Evolutionary conservation across 2,113 vertebrate species (phyloP), one percentile per base, ranked within the genome.

Genomic region (Eira barbara): DNA sequence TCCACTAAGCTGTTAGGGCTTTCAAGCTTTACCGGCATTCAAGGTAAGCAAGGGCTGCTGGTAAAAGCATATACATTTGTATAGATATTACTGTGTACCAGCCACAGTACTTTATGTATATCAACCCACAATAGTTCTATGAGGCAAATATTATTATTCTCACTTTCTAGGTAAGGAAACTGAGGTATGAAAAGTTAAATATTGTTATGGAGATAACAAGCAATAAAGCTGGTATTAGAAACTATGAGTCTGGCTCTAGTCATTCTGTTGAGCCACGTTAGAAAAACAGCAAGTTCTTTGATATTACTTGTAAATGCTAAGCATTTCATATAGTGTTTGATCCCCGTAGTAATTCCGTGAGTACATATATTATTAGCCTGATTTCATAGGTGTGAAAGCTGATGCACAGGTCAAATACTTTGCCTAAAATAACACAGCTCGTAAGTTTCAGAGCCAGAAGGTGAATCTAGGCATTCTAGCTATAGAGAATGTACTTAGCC

Each of bases 381-480:
- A 59, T 87, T 89, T 93, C 74, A 93, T 27, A 78, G 61, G 42
- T 63, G 7, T 73, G 57, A 79, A 96, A 94, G 45, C 36, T 73
- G 67, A 78, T 67, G 57, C 17, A 63, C 34, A 89, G 31, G 21
- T 59, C 90, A 94, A 73, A 52, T 65, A 90, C 55, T 93, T 69
- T 96, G 21, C 42, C 23, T 25, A 96, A 69, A 39, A 29, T 45
- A 82, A 81, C 25, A 92, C 10, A 92, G 49, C 93, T 83, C 91
- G 12, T 89, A 89, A 89, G 7, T 59, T 82, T 42, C 69, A 96
- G 81, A 91, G 45, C 29, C 80, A 73, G 85, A 93, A 71, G 96
- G 76, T 93, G 20, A 87, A 90, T 52, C 36, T 36, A 73, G 25
- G 61, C 21, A 73, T 79, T 65, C 36, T 63, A 80, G 23, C n/a